A percentile compares a stretch with the other conserved stretches of the same genome.
Conservation (phyloP, 2,113 vertebrate species). For the Sterrhoptilus dennistouni region DNA sequence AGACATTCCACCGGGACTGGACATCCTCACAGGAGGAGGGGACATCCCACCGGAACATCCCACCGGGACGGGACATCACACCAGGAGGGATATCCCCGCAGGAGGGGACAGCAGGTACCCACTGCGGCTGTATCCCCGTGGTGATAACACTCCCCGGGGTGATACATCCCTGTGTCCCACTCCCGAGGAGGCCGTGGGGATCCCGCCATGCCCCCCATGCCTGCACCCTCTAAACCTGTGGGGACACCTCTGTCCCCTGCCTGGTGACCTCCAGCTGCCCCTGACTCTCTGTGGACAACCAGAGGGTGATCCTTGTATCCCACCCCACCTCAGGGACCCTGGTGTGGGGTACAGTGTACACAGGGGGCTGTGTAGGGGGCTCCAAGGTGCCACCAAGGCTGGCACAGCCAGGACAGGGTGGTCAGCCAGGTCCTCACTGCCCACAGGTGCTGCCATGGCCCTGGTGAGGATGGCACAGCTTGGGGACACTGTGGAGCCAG, state of each 20-base stretch:
- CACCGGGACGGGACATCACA: too few relatives aligned
- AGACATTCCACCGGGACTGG: not conserved
- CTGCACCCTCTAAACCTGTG: not conserved
- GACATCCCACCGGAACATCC: not conserved
- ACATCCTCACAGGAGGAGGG: not conserved
- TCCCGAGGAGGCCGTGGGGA: not conserved
- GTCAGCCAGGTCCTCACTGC: not conserved
- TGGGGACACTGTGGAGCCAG: accelerated
- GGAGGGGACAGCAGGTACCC: not conserved
- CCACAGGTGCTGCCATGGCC: not conserved
- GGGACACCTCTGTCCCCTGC: not conserved
- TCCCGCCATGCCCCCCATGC: not conserved
- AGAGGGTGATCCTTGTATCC: not conserved
- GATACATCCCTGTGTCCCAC: not conserved
- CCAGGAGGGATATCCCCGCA: not conserved
- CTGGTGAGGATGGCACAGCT: not conserved
- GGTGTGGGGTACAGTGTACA: not conserved
- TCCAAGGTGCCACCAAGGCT: not conserved
- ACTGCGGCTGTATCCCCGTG: too few relatives aligned
- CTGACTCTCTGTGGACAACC: too few relatives aligned
- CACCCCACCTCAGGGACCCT: accelerated
- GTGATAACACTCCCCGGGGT: too few relatives aligned
- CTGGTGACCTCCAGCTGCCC: not conserved
- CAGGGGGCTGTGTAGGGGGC: not conserved
- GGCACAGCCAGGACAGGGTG: not conserved